These are phyloP conservation scores for Oscheius onirici DNA, from an alignment of 2,888 invertebrate species.

Conservation along the genomic window DNA sequence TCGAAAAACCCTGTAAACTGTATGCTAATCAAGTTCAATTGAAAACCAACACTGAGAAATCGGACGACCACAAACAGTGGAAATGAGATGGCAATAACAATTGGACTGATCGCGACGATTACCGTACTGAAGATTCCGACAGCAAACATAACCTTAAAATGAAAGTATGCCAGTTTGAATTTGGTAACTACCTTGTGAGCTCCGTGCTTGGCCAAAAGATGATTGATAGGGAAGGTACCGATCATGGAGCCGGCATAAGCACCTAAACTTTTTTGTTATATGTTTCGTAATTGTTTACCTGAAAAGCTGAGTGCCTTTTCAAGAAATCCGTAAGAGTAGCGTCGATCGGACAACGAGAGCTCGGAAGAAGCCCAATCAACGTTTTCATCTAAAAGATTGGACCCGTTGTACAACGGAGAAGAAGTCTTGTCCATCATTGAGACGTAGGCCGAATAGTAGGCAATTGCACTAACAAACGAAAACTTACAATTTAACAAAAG, in stretches of 20 bases:
- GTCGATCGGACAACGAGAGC: constrained; percentile 49
- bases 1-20: constrained; percentile 49
- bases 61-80: constrained; percentile 46
- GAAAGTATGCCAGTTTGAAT: no score
- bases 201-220: constrained; percentile 42
- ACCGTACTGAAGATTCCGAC: constrained; percentile 43
- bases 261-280: constrained; percentile 7
- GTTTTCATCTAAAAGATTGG: constrained; percentile 24
- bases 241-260: constrained; percentile 52
- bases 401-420: constrained; percentile 48
- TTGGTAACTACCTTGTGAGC: constrained; percentile 36
- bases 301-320: constrained; percentile 54
- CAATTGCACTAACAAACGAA: constrained; percentile 49
- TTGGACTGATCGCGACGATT: constrained; percentile 42
- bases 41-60: constrained; percentile 34
- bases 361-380: constrained; percentile 48
- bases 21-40: neutral
- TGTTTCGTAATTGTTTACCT: no score
- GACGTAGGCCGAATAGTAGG: constrained; percentile 58
- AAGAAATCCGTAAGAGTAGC: constrained; percentile 46
- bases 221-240: constrained; percentile 48
- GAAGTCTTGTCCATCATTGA: constrained; percentile 55
- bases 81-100: constrained; percentile 44
- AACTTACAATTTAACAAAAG: neutral
- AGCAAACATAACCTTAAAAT: constrained; percentile 38